A percentile compares a stretch with the other conserved stretches of the same genome.
These are phyloP conservation scores for human DNA, from an alignment of 2,113 vertebrate species.

Conservation along the genomic window DNA sequence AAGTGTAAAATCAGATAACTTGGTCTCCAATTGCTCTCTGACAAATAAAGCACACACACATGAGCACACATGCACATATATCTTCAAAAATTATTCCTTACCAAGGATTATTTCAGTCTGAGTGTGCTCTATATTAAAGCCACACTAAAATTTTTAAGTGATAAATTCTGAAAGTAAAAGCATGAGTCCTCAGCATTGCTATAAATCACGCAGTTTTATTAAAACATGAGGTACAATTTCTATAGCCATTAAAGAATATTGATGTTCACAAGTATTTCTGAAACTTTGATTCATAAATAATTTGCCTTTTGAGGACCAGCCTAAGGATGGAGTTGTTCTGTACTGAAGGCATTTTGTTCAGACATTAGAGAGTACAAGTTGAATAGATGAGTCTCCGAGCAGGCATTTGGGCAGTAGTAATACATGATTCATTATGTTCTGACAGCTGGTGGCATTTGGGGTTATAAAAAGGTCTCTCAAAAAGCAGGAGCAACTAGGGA, in stretches of 20 bases:
- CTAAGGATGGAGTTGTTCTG: neutral
- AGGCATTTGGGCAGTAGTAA: neutral
- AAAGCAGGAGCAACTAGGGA: slow-evolving; percentile 1
- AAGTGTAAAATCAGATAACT: neutral
- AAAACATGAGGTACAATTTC: slow-evolving; percentile 37
- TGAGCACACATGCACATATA: neutral
- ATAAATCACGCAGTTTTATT: slow-evolving; percentile 53
- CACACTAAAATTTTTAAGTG: neutral
- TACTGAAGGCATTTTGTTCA: neutral
- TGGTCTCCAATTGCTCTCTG: neutral
- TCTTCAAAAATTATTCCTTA: neutral
- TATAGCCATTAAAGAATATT: slow-evolving; percentile 34
- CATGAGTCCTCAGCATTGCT: neutral
- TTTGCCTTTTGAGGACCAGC: neutral
- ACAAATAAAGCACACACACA: neutral
- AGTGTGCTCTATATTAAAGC: neutral
- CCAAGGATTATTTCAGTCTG: neutral
- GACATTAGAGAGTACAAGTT: neutral
- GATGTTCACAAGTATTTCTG: slow-evolving; percentile 38
- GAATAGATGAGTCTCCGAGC: neutral
- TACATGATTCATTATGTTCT: slow-evolving; percentile 47
- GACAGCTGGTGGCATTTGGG: slow-evolving; percentile 43
- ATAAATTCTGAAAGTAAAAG: slow-evolving; percentile 38
- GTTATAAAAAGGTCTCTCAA: slow-evolving; percentile 52
- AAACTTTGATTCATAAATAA: slow-evolving; percentile 55